phyloP scores from a whole-genome alignment of 1,140 invertebrate species.

The Drosophila mojavensis region DNA sequence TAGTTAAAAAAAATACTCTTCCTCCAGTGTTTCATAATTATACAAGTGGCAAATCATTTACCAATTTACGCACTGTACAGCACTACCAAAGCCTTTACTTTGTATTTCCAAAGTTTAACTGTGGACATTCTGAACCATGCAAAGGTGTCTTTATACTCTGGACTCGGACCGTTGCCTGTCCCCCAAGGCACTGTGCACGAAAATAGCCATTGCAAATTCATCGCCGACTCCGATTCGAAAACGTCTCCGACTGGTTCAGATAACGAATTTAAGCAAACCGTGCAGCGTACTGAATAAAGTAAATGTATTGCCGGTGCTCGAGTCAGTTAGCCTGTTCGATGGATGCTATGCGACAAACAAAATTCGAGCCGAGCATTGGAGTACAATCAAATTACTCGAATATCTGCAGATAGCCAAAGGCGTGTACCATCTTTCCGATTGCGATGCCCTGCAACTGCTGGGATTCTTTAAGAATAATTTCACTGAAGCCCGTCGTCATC shows the following conservation, averaged over 20 bases:
- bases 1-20: background rate
- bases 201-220: slow-evolving; percentile 19
- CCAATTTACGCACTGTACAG: background rate
- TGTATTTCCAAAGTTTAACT: background rate
- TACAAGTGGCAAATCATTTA: no score
- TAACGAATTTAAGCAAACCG: background rate
- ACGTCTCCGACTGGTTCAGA: background rate
- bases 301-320: background rate
- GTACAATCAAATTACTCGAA: background rate
- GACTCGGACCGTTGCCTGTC: background rate
- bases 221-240: slow-evolving; percentile 17
- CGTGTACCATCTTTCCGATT: slow-evolving; percentile 25
- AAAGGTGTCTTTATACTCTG: slow-evolving; percentile 9
- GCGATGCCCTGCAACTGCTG: slow-evolving; percentile 32
- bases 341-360: slow-evolving; percentile 15
- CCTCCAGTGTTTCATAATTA: background rate
- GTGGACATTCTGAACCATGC: slow-evolving; percentile 5
- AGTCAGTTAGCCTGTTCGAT: background rate
- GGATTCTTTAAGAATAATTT: slow-evolving; percentile 30
- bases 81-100: background rate
- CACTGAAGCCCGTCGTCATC: slow-evolving; percentile 19
- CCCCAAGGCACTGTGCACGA: slow-evolving; percentile 2
- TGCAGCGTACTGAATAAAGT: background rate
- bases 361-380: background rate
- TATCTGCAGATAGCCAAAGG: slow-evolving; percentile 24